Evolutionary conservation across 1,140 invertebrate species (phyloP).

Genomic region (Diplogasteroides magnus): DNA sequence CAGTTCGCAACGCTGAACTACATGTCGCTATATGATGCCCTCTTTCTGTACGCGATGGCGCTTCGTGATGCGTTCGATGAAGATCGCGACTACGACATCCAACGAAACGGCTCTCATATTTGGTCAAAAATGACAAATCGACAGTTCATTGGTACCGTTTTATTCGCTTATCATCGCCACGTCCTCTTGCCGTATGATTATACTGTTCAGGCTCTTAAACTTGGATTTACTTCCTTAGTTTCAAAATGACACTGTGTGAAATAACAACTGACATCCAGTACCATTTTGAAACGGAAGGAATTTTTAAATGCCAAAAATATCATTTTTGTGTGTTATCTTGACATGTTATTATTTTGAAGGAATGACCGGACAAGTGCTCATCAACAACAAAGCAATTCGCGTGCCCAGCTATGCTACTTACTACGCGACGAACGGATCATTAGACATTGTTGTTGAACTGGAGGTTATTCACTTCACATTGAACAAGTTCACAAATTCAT

Average conservation of each 20-base stretch:
- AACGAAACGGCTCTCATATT: constrained; percentile 43
- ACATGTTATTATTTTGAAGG: constrained; percentile 32
- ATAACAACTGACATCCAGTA: too few relatives aligned
- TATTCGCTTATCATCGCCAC: too few relatives aligned
- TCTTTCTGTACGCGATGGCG: constrained; percentile 52
- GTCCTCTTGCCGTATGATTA: too few relatives aligned
- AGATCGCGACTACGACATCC: constrained; percentile 38
- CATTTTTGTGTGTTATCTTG: too few relatives aligned
- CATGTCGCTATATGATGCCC: constrained; percentile 52
- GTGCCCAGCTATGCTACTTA: constrained; percentile 55
- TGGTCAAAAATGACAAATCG: constrained; percentile 54
- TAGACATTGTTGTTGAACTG: constrained; percentile 52
- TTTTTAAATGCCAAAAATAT: too few relatives aligned
- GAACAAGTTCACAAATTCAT: too few relatives aligned
- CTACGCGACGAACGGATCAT: constrained; percentile 45
- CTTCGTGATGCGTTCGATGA: constrained; percentile 53
- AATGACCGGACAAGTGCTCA: constrained; percentile 49
- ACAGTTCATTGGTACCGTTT: constrained; percentile 46
- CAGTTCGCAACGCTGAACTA: constrained; percentile 53
- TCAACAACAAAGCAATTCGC: constrained; percentile 53
- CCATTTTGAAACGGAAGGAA: neutral
- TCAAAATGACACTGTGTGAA: too few relatives aligned
- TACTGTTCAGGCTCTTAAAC: too few relatives aligned
- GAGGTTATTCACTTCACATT: too few relatives aligned
- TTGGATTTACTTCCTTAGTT: too few relatives aligned